These are phyloP conservation scores for Philereme transversata DNA, from an alignment of 2,888 invertebrate species.

Conservation along the genomic window DNA sequence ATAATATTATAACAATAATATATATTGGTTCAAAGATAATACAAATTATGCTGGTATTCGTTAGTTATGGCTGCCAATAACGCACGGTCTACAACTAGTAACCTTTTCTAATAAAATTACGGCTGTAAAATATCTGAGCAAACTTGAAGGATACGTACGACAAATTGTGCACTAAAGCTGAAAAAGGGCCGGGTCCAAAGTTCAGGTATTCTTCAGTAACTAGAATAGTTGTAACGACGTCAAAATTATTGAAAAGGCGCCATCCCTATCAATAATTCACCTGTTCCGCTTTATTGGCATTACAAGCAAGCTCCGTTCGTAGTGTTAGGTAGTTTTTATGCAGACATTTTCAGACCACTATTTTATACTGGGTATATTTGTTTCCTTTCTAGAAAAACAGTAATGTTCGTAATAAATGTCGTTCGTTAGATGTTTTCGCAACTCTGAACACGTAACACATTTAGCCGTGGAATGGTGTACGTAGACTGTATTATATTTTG, in stretches of 20 bases:
- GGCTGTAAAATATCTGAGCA: too few relatives aligned
- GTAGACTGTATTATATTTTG: neutral
- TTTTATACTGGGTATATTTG: slow-evolving; percentile 2
- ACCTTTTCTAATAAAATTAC: too few relatives aligned
- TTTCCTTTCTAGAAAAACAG: slow-evolving; percentile 4
- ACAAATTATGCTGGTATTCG: too few relatives aligned
- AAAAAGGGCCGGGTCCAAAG: neutral
- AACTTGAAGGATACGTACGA: too few relatives aligned
- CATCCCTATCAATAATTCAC: slow-evolving; percentile 20
- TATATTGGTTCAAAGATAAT: too few relatives aligned
- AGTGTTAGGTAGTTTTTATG: neutral
- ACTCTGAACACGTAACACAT: slow-evolving; percentile 5
- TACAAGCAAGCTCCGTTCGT: slow-evolving; percentile 15
- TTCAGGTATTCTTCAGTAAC: neutral
- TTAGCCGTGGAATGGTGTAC: neutral
- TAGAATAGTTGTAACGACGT: neutral
- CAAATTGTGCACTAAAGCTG: too few relatives aligned
- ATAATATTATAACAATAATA: neutral
- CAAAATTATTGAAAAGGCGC: neutral
- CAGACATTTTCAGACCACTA: neutral
- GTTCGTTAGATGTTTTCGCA: slow-evolving; percentile 6
- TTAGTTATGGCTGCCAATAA: too few relatives aligned
- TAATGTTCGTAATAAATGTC: slow-evolving; percentile 1
- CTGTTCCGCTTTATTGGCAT: slow-evolving; percentile 20
- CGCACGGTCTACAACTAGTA: too few relatives aligned